Evolutionary conservation across 2,113 vertebrate species (phyloP).

Genomic region (Illadopsis cleaveri): DNA sequence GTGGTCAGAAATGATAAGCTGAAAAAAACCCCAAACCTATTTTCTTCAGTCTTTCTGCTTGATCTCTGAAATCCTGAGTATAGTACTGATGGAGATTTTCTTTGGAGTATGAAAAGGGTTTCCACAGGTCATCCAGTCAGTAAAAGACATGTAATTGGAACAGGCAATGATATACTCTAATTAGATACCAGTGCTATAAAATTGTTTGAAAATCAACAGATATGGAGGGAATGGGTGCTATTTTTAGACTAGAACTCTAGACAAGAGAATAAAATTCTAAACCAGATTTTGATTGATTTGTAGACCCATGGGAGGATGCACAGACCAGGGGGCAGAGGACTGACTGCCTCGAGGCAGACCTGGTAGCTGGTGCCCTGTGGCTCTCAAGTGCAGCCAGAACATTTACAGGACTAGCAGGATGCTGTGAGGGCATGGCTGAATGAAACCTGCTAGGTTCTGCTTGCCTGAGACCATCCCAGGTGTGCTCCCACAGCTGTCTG

Average conservation of each 20-base stretch:
- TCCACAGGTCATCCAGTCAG: not conserved
- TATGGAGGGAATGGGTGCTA: not conserved
- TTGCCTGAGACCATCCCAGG: not conserved
- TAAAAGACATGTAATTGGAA: not conserved
- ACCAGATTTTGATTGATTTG: not conserved
- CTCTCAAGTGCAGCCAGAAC: not conserved
- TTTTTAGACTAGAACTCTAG: not conserved
- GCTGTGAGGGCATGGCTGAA: not conserved
- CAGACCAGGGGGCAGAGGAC: not conserved
- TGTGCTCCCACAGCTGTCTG: not conserved
- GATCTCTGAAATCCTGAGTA: not conserved
- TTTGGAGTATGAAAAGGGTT: not conserved
- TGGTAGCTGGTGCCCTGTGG: not conserved
- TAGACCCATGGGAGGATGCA: not conserved
- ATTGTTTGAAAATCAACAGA: not conserved
- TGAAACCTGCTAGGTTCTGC: accelerated
- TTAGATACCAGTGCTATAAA: not conserved
- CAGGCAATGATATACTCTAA: not conserved
- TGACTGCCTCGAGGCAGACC: not conserved
- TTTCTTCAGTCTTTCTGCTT: not conserved
- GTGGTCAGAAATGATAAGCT: not conserved
- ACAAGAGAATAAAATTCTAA: not conserved
- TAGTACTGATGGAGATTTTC: not conserved
- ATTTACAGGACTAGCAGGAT: not conserved
- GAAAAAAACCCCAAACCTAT: not conserved